These are phyloP conservation scores for Hyaena hyaena DNA, from an alignment of 2,113 vertebrate species.

Conservation along the genomic window DNA sequence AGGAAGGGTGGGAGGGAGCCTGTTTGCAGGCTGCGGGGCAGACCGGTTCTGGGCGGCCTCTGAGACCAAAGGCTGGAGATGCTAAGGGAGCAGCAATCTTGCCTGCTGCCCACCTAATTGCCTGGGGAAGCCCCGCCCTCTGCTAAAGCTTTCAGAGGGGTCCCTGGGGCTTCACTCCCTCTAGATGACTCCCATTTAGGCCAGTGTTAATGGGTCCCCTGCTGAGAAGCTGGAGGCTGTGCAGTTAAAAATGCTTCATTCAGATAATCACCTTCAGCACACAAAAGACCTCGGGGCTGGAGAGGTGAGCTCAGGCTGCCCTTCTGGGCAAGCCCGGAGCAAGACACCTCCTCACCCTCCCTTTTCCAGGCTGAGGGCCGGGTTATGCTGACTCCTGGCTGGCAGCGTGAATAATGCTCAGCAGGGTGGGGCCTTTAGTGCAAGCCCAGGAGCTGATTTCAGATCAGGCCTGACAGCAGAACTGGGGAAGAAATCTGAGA, in stretches of 20 bases:
- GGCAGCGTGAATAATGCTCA: not conserved
- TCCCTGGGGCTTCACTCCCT: slow-evolving; percentile 56
- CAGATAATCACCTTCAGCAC: slow-evolving; percentile 47
- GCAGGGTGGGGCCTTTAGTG: not conserved
- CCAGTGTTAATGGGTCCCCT: slow-evolving; percentile 66
- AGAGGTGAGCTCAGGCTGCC: not conserved
- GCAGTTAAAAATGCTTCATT: slow-evolving; percentile 59
- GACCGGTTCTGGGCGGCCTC: not conserved
- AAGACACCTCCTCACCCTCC: not conserved
- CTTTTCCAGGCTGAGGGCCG: not conserved
- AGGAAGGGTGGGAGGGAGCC: not conserved
- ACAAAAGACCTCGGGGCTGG: slow-evolving; percentile 6
- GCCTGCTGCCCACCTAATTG: not conserved
- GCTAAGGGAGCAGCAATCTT: not conserved
- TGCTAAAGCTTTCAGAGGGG: slow-evolving; percentile 52
- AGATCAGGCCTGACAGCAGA: not conserved
- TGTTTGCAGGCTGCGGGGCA: not conserved
- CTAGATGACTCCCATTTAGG: slow-evolving; percentile 66
- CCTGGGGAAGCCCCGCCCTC: not conserved
- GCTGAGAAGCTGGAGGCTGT: not conserved
- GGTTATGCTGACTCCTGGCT: not conserved
- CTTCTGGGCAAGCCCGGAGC: not conserved
- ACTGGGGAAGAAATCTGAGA: too few relatives aligned
- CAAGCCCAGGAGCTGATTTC: not conserved
- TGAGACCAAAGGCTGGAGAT: not conserved